Conservation (phyloP, 2,113 vertebrate genomes). For the Ciconia boyciana region DNA sequence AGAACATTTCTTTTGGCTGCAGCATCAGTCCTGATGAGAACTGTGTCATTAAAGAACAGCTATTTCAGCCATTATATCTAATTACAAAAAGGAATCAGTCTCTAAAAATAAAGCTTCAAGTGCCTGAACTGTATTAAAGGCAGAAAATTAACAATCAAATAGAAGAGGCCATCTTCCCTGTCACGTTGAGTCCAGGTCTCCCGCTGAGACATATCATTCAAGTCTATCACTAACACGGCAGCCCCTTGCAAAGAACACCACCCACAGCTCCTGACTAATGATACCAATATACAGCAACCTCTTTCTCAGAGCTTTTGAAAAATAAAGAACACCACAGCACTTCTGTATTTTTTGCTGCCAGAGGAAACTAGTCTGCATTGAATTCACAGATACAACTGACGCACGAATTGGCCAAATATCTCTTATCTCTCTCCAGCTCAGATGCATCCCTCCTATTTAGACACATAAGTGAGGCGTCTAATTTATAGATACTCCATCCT, state of each 20-base stretch:
- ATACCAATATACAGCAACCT: background rate
- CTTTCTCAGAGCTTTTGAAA: background rate
- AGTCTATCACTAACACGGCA: background rate
- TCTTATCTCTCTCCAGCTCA: background rate
- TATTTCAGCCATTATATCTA: constrained; percentile 27
- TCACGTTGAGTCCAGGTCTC: rapidly evolving
- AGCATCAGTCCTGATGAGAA: background rate
- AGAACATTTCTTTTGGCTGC: background rate
- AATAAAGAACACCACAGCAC: background rate
- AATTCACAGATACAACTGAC: background rate
- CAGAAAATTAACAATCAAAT: constrained; percentile 26
- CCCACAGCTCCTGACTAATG: background rate
- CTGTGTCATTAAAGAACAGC: constrained; percentile 16
- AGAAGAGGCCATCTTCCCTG: background rate
- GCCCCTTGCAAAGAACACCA: background rate
- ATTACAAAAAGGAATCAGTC: constrained; percentile 39
- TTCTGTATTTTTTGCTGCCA: background rate
- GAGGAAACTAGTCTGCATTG: background rate
- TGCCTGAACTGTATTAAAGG: constrained; percentile 24
- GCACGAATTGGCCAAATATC: rapidly evolving
- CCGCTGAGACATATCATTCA: background rate
- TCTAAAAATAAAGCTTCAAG: constrained; percentile 37
- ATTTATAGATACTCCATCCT: background rate
- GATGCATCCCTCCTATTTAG: background rate
- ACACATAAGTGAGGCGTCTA: background rate